Conservation (phyloP, 2,113 vertebrate species). For the Nettapus auritus region DNA sequence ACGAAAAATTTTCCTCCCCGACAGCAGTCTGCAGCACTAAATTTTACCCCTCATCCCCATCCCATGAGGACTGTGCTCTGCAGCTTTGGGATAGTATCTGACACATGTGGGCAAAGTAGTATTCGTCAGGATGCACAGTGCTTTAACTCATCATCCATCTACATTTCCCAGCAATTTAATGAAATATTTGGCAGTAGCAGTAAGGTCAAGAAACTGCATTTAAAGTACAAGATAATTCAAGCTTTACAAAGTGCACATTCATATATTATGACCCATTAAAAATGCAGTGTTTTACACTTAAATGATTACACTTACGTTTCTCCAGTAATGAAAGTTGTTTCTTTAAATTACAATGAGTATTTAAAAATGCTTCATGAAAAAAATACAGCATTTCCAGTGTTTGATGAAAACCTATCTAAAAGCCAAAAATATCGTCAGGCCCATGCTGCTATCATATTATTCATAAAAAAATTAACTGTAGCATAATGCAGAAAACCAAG, state of each 20-base stretch:
- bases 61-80: not conserved
- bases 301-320: too few relatives aligned
- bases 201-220: not conserved
- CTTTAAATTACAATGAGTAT: accelerated
- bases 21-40: not conserved
- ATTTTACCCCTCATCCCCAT: not conserved
- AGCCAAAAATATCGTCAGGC: not conserved
- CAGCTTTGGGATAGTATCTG: not conserved
- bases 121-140: not conserved
- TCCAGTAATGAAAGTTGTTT: not conserved
- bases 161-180: not conserved
- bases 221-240: not conserved
- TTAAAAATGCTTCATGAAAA: not conserved
- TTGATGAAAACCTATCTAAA: not conserved
- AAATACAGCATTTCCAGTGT: not conserved
- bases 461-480: not conserved
- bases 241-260: not conserved
- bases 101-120: not conserved
- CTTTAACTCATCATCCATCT: not conserved
- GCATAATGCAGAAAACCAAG: not conserved
- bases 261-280: not conserved
- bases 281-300: too few relatives aligned
- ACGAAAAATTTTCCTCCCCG: not conserved
- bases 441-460: not conserved
- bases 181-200: not conserved